Conservation (phyloP, 1,140 invertebrate genomes). For the Apis dorsata region DNA sequence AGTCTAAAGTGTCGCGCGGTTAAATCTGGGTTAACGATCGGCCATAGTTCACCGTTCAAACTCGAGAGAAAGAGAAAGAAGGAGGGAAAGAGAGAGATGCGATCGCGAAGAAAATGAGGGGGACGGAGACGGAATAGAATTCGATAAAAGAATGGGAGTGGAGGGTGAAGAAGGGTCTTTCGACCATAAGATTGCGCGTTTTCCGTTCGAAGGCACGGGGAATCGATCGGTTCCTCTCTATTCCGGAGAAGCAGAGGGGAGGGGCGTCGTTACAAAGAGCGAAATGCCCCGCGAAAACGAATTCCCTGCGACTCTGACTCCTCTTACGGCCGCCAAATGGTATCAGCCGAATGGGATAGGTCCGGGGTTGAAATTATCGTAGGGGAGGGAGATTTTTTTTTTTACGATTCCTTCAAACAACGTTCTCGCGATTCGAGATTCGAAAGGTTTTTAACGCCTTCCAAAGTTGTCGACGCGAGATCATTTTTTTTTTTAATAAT, state of each 20-base stretch:
- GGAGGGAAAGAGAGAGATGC: neutral
- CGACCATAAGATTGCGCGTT: conserved; percentile 56
- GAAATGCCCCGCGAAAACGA: conserved; percentile 51
- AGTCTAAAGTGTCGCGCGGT: conserved; percentile 31
- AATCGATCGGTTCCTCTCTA: conserved; percentile 44
- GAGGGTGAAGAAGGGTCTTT: conserved; percentile 17
- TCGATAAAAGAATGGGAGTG: conserved; percentile 46
- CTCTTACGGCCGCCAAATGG: conserved; percentile 27
- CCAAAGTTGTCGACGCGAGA: neutral
- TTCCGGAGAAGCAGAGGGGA: conserved; percentile 34
- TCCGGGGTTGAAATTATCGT: conserved; percentile 40
- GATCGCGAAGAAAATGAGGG: conserved; percentile 12
- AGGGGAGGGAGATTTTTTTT: neutral
- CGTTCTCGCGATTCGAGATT: too few species aligned
- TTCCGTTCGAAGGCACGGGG: conserved; percentile 46
- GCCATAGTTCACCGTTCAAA: conserved; percentile 7
- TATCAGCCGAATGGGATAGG: conserved; percentile 34
- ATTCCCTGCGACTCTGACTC: conserved; percentile 46
- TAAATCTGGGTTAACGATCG: conserved; percentile 62
- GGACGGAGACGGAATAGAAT: conserved; percentile 36
- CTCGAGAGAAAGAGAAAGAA: conserved; percentile 39
- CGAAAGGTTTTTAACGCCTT: neutral
- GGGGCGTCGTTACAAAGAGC: conserved; percentile 56
- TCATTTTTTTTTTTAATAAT: neutral
- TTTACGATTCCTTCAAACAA: conserved; percentile 21